A percentile compares a stretch with the other conserved stretches of the same genome.
Evolutionary conservation across 2,797 vertebrate genomes (phyloP).

Genomic region (Ispidina picta): DNA sequence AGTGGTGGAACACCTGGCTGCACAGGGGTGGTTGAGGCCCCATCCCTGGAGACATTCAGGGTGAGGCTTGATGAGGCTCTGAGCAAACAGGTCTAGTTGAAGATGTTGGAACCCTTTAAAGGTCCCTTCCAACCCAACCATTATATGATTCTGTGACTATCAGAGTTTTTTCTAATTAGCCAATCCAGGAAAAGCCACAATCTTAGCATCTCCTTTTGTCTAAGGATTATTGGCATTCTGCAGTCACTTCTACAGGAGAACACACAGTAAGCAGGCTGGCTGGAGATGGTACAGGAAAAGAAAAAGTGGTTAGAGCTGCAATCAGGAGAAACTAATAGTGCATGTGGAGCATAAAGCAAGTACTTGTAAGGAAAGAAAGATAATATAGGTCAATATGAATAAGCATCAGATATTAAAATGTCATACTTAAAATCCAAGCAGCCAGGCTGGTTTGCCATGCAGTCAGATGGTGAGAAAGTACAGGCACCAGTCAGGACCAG

Average conservation of each 20-base stretch:
- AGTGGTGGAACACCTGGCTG: no score
- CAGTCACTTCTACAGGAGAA: background rate
- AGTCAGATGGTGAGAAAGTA: rapidly evolving
- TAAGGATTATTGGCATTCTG: background rate
- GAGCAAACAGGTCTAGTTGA: no score
- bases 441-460: background rate
- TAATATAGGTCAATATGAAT: background rate
- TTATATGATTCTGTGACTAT: no score
- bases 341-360: background rate
- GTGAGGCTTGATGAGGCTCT: no score
- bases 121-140: no score
- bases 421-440: background rate
- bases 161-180: background rate
- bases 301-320: background rate
- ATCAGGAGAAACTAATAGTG: background rate
- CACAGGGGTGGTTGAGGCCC: no score
- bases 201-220: background rate
- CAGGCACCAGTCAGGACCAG: background rate
- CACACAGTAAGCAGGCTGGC: background rate
- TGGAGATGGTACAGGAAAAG: background rate
- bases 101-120: no score
- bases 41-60: no score
- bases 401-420: background rate
- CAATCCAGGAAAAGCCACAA: rapidly evolving
- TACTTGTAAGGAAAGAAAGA: background rate